Conservation (phyloP, 1,140 invertebrate genomes). For the Drosophila eugracilis region DNA sequence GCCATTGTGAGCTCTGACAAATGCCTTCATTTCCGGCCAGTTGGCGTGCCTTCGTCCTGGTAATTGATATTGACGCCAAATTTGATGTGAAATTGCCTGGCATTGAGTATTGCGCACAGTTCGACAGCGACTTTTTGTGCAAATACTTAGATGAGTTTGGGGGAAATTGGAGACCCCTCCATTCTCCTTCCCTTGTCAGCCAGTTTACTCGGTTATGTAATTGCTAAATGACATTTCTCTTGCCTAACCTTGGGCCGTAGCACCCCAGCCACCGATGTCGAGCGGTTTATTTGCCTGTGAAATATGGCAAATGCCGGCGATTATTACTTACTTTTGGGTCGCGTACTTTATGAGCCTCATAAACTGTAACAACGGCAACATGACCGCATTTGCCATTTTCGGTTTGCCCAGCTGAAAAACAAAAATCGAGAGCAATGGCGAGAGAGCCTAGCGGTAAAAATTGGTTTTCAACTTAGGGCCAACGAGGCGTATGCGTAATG, state of each 20-base stretch:
- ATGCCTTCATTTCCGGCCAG: conserved; percentile 74
- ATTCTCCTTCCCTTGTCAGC: too few relatives aligned
- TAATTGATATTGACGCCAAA: conserved; percentile 81
- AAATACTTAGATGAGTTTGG: conserved; percentile 25
- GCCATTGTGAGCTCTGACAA: conserved; percentile 46
- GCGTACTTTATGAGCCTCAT: conserved; percentile 59
- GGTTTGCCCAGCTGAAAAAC: conserved; percentile 28
- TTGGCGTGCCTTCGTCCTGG: conserved; percentile 46
- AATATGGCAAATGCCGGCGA: conserved; percentile 77
- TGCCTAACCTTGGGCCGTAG: conserved; percentile 58
- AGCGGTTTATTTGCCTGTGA: conserved; percentile 74
- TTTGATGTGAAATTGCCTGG: conserved; percentile 71
- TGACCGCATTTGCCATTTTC: conserved; percentile 42
- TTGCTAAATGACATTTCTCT: conserved; percentile 63
- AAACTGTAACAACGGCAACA: conserved; percentile 48
- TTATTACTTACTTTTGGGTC: conserved; percentile 68
- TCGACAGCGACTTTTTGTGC: conserved; percentile 45
- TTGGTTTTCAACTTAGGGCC: conserved; percentile 26
- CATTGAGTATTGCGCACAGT: conserved; percentile 42
- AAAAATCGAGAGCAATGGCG: conserved; percentile 29
- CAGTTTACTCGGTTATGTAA: conserved; percentile 68
- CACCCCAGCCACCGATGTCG: not conserved
- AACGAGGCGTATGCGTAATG: conserved; percentile 48
- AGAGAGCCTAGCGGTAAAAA: conserved; percentile 29
- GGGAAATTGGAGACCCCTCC: not conserved